These are phyloP conservation scores for Antheraea assamensis DNA, from an alignment of 2,888 invertebrate genomes.

Conservation along the genomic window DNA sequence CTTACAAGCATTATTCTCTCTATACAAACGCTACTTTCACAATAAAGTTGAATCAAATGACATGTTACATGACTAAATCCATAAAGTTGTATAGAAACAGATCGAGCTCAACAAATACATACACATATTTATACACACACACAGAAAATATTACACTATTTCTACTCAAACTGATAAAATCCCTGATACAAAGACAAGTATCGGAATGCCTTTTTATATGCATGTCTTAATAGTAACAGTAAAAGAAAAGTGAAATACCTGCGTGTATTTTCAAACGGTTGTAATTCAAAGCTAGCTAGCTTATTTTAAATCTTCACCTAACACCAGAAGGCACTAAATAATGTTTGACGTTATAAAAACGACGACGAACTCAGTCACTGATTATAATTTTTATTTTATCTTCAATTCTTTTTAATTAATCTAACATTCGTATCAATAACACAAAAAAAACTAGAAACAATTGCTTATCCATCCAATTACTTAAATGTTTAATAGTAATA, in stretches of 20 bases:
- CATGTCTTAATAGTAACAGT: not conserved
- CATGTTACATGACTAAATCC: not conserved
- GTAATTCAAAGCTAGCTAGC: not conserved
- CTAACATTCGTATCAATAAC: not conserved
- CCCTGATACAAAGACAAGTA: too few relatives aligned
- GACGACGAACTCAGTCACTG: not conserved
- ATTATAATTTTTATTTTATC: too few relatives aligned
- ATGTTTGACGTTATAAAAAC: not conserved
- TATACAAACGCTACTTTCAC: too few relatives aligned
- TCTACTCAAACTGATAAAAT: too few relatives aligned
- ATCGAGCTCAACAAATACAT: not conserved
- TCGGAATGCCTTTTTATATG: not conserved
- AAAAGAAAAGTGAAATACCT: not conserved
- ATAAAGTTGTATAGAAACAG: not conserved
- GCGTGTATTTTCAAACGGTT: not conserved
- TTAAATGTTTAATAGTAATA: slow-evolving; percentile 10
- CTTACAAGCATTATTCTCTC: too few relatives aligned
- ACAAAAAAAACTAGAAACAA: not conserved
- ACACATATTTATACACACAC: too few relatives aligned
- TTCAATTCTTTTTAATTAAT: not conserved
- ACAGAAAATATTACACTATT: too few relatives aligned
- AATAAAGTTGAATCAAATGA: not conserved
- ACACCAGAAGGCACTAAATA: not conserved
- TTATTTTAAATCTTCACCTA: not conserved
- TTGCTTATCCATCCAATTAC: not conserved